A percentile compares a stretch with the other conserved stretches of the same genome.
Evolutionary conservation across 1,140 invertebrate species (phyloP).

Genomic region (Trichonephila inaurata): DNA sequence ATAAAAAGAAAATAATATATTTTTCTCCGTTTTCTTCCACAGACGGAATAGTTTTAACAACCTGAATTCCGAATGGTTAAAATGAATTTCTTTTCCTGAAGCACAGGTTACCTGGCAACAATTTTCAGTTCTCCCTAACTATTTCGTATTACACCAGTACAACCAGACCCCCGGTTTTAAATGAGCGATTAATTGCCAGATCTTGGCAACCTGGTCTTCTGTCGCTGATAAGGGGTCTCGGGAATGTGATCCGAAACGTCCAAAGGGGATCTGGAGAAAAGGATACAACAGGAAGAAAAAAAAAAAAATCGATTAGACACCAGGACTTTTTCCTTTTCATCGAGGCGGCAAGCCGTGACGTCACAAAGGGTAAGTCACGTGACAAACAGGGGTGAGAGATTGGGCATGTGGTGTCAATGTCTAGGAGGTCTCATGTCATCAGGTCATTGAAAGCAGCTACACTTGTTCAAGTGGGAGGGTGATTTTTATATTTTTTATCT

Average conservation of each 20-base stretch:
- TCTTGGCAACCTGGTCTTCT: not conserved
- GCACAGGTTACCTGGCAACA: too few species aligned
- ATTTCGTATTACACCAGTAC: too few species aligned
- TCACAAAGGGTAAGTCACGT: constrained; percentile 69
- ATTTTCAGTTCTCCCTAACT: too few species aligned
- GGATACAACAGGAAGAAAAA: not conserved
- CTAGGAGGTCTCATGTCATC: constrained; percentile 71
- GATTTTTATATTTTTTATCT: constrained; percentile 20
- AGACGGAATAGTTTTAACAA: too few species aligned
- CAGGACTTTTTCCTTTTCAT: constrained; percentile 60
- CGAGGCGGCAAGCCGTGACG: constrained; percentile 56
- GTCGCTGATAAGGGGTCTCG: not conserved
- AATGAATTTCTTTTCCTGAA: too few species aligned
- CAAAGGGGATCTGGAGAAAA: not conserved
- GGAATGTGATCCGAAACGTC: constrained; percentile 3
- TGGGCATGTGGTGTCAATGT: constrained; percentile 71
- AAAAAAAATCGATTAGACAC: constrained; percentile 57
- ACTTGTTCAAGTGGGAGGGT: constrained; percentile 55
- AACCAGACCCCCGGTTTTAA: not conserved
- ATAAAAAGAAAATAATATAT: too few species aligned
- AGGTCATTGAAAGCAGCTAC: constrained; percentile 69
- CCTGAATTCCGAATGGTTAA: too few species aligned
- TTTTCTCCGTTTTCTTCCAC: too few species aligned
- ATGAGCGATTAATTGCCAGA: constrained; percentile 13
- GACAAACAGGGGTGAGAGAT: constrained; percentile 60